Percentiles rank a stretch among this genome's conserved stretches.
Evolutionary conservation across 2,113 vertebrate species (phyloP).

Genomic region (Oncorhynchus masou): DNA sequence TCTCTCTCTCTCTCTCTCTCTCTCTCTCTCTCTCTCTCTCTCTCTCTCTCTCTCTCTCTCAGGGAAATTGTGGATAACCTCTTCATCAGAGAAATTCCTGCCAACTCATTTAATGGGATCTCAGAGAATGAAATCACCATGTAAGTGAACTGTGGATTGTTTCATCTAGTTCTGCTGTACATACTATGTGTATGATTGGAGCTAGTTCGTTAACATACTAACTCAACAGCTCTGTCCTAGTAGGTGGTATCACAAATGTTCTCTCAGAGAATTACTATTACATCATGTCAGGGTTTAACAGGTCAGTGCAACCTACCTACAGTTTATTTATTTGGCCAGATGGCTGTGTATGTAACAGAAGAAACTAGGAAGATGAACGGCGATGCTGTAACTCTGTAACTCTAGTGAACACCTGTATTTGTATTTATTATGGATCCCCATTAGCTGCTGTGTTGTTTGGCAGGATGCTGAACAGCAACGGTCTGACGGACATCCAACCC

Average conservation of each 20-base stretch:
- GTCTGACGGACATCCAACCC: conserved; percentile 78
- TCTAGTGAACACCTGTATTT: neutral
- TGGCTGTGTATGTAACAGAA: neutral
- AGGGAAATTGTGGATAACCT: conserved; percentile 89
- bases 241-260: neutral
- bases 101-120: conserved; percentile 84
- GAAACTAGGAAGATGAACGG: neutral
- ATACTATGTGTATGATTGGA: neutral
- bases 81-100: conserved; percentile 78
- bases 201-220: neutral
- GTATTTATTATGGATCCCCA: too few species aligned
- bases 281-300: too few species aligned
- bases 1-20: conserved; percentile 42
- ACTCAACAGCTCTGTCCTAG: neutral
- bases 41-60: conserved; percentile 46
- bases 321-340: neutral
- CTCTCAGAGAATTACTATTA: neutral
- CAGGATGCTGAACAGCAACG: conserved; percentile 88
- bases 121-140: conserved; percentile 80
- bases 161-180: neutral
- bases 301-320: neutral
- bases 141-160: conserved; percentile 69
- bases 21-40: neutral
- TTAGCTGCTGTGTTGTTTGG: neutral
- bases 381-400: neutral